Percentiles rank a stretch among this genome's conserved stretches.
These are phyloP conservation scores for Acrobasis suavella DNA, from an alignment of 2,888 invertebrate genomes.

Conservation along the genomic window DNA sequence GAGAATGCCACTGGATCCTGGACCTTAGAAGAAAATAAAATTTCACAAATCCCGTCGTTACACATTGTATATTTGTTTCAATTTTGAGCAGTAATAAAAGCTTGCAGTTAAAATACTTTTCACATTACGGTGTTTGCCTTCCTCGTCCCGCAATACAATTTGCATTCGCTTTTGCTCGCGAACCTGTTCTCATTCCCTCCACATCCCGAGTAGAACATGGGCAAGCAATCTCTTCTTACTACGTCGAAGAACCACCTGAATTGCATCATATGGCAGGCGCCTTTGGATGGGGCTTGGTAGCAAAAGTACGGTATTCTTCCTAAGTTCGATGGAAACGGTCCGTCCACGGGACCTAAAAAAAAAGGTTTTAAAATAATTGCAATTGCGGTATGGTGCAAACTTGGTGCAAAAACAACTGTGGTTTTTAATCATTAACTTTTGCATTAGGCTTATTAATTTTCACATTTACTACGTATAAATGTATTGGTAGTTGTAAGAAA, in stretches of 20 bases:
- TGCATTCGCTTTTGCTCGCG: background rate
- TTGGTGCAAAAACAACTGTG: no score
- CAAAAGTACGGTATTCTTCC: slow-evolving; percentile 69
- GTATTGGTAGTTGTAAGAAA: no score
- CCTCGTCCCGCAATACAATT: slow-evolving; percentile 4
- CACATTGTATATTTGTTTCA: no score
- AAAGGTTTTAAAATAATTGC: background rate
- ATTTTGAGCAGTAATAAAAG: no score
- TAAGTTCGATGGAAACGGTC: slow-evolving; percentile 63
- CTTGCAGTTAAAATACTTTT: no score
- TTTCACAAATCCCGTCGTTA: no score
- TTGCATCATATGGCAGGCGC: slow-evolving; percentile 55
- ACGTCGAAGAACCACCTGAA: slow-evolving; percentile 68
- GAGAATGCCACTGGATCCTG: no score
- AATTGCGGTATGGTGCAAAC: no score
- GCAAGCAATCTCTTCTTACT: slow-evolving; percentile 61
- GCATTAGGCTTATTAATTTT: no score
- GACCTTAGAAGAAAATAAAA: no score
- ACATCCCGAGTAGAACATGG: slow-evolving; percentile 73
- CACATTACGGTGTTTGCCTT: background rate
- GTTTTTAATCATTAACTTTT: no score
- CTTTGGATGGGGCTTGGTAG: slow-evolving; percentile 66
- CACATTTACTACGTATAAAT: no score
- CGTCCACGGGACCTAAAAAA: slow-evolving; percentile 63
- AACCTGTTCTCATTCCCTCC: slow-evolving; percentile 67